Base-by-base conservation (phyloP, 2,113 vertebrate species). In the Edolisoma coerulescens region DNA sequence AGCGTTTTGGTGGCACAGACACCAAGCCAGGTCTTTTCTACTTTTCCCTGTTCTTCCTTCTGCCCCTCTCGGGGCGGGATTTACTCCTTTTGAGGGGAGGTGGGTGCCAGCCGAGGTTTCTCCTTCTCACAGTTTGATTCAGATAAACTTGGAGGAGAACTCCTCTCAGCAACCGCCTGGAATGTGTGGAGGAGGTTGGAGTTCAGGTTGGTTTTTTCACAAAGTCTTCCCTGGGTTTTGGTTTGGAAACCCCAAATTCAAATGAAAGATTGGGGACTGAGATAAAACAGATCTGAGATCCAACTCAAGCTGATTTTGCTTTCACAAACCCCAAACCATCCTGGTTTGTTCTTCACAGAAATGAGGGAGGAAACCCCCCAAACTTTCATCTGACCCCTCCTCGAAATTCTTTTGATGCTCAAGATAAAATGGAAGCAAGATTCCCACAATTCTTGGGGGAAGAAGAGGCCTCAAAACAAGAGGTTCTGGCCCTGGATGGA, bases 111-210 rank as follows among this genome's bases (percentile, higher is more conserved):
- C 53, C 11, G 16, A 93, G 85, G 68, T 84, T 95, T 96, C 44
- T 86, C 59, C 84, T 71, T 44, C 75, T 95, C 94, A 37, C 82
- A 53, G 44, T 78, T 80, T 75, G 75, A 81, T 93, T 78, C 44
- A 53, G 86, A 60, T 61, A 87, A 95, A 95, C 82, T 87, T 6
- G 45, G 81, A 75, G 91, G 32, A 95, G 92, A 86, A 95, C 88
- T 93, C 74, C 76, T 94, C 93, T 81, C 82, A n/a, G 82, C 90
- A 96, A 19, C 94, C 28, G 0, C 60, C 80, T 95, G 95, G 95
- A 95, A 97, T 96, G 96, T 95, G 95, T 94, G 96, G 94, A 96
- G 95, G 95, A 95, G 91, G 96, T 27, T 83, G 93, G 78, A 92
- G 89, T 92, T 97, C 83, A 68, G 90, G 52, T 37, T 68, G 71